These are phyloP conservation scores for Rambutsinella grinnellia DNA, from an alignment of 2,888 invertebrate species.

Conservation along the genomic window DNA sequence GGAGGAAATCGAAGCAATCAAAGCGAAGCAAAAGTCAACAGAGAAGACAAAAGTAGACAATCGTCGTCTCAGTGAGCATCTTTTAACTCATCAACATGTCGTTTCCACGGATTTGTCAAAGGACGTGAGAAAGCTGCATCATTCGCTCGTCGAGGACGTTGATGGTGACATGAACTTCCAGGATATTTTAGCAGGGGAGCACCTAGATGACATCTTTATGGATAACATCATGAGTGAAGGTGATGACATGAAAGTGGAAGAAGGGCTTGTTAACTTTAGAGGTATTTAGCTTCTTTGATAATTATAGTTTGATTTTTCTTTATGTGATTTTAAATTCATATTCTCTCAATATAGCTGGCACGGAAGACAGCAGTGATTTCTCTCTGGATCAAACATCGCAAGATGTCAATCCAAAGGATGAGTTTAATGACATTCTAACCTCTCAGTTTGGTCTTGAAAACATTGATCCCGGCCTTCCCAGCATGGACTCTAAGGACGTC, in stretches of 20 bases:
- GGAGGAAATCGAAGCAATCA: conserved; percentile 81
- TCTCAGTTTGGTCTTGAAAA: conserved; percentile 82
- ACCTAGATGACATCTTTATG: conserved; percentile 77
- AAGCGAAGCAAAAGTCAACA: conserved; percentile 75
- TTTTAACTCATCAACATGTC: conserved; percentile 4
- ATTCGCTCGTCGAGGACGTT: conserved; percentile 69
- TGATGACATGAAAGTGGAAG: conserved; percentile 72
- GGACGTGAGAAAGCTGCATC: conserved; percentile 35
- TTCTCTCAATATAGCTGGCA: conserved; percentile 37
- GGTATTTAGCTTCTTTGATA: conserved; percentile 65
- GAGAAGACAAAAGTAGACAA: conserved; percentile 45
- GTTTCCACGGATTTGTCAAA: conserved; percentile 12
- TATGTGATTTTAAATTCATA: not conserved
- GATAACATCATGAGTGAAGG: conserved; percentile 79
- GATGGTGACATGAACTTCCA: conserved; percentile 76
- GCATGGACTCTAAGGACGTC: conserved; percentile 91
- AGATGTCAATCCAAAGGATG: conserved; percentile 76
- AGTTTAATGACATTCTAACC: conserved; percentile 76
- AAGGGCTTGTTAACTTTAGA: conserved; percentile 72
- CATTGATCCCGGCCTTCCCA: conserved; percentile 78
- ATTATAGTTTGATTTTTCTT: not conserved
- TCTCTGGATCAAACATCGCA: conserved; percentile 54
- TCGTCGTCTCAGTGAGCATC: conserved; percentile 25
- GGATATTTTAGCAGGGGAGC: conserved; percentile 77
- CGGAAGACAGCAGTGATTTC: conserved; percentile 56